phyloP scores from a whole-genome alignment of 2,888 invertebrate genomes.

The Ennomos fuscantarius region DNA sequence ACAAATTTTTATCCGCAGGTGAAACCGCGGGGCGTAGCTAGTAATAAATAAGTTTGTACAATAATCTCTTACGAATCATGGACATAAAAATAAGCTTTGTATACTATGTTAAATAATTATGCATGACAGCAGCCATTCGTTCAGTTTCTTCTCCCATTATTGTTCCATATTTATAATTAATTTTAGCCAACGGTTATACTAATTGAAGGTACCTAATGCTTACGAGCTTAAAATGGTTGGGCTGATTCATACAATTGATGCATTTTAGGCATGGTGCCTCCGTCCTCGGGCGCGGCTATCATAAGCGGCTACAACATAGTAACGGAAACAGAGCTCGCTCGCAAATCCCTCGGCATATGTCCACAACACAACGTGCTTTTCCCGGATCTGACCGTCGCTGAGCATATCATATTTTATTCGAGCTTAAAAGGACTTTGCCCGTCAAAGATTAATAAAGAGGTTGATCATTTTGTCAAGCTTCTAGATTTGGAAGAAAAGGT shows the following conservation, averaged over 20 bases:
- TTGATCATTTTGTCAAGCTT: conserved; percentile 87
- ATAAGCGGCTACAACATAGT: conserved; percentile 90
- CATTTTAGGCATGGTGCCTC: conserved; percentile 86
- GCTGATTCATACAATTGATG: background rate
- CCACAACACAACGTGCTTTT: conserved; percentile 95
- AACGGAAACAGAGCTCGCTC: conserved; percentile 88
- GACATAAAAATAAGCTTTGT: too few relatives aligned
- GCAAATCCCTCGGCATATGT: conserved; percentile 91
- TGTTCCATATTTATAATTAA: too few relatives aligned
- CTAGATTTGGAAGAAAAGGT: conserved; percentile 89
- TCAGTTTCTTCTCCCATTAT: too few relatives aligned
- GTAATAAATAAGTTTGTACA: too few relatives aligned
- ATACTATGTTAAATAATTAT: too few relatives aligned
- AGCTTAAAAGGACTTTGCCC: conserved; percentile 87
- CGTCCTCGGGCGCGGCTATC: conserved; percentile 89
- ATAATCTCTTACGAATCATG: too few relatives aligned
- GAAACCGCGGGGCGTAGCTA: too few relatives aligned
- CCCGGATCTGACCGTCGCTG: conserved; percentile 92
- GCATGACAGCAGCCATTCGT: too few relatives aligned
- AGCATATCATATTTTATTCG: conserved; percentile 94
- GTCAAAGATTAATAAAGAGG: conserved; percentile 84
- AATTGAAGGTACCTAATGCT: too few relatives aligned
- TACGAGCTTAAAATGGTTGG: too few relatives aligned
- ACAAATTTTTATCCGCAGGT: too few relatives aligned
- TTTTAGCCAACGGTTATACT: too few relatives aligned